A percentile compares a stretch with the other conserved stretches of the same genome.
phyloP scores from a whole-genome alignment of 1,140 invertebrate genomes.

The Brachionus rotundiformis region DNA sequence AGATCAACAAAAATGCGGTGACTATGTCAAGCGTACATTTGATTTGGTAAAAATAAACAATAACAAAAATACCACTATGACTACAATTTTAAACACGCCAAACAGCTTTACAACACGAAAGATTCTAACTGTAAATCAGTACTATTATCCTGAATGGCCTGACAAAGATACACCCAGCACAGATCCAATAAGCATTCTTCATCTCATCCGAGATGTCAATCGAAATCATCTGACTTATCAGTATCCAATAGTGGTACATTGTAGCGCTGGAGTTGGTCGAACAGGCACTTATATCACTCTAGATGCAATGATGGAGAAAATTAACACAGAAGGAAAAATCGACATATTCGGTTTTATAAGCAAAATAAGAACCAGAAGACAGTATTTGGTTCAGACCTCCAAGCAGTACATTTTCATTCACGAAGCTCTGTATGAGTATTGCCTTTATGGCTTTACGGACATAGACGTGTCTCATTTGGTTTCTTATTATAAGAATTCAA shows the following conservation, averaged over 20 bases:
- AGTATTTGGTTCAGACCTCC: constrained; percentile 98
- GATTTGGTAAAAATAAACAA: constrained; percentile 26
- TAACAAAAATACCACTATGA: neutral
- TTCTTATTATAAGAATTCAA: constrained; percentile 1
- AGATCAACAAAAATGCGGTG: constrained; percentile 34
- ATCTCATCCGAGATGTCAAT: constrained; percentile 47
- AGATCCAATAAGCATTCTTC: constrained; percentile 45
- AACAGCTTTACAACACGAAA: constrained; percentile 65
- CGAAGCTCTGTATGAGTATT: constrained; percentile 44
- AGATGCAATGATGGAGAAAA: constrained; percentile 92
- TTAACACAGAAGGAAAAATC: constrained; percentile 97
- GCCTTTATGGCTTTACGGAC: constrained; percentile 40
- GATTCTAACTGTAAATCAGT: constrained; percentile 76
- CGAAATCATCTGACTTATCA: constrained; percentile 62
- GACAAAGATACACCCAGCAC: constrained; percentile 72
- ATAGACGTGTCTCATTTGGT: neutral
- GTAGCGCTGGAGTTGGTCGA: constrained; percentile 74
- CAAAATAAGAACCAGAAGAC: constrained; percentile 92
- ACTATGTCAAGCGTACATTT: constrained; percentile 41
- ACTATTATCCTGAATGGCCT: constrained; percentile 92
- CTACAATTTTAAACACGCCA: neutral
- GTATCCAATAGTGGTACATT: constrained; percentile 89
- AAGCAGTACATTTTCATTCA: constrained; percentile 52
- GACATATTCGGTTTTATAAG: constrained; percentile 98
- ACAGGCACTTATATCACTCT: constrained; percentile 98